Conservation (phyloP, 2,797 vertebrate genomes). For the Hozukius guyotensis region DNA sequence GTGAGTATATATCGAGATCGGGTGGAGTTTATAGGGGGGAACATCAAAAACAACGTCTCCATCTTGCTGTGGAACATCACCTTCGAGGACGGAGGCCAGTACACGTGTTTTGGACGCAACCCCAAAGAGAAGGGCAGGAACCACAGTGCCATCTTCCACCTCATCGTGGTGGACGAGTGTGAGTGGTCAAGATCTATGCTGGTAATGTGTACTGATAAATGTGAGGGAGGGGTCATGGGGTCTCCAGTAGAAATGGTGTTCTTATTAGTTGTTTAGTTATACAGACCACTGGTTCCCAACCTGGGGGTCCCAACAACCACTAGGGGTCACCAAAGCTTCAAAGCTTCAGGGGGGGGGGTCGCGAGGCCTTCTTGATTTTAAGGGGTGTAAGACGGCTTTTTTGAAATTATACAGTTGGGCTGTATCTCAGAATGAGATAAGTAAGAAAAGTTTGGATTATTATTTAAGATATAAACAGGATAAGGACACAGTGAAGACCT, state of each 20-base stretch:
- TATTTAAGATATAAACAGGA: too few relatives aligned
- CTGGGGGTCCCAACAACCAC: too few relatives aligned
- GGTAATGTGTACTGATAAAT: neutral
- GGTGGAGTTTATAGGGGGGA: constrained; percentile 86
- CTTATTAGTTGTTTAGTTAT: neutral
- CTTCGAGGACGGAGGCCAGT: constrained; percentile 90
- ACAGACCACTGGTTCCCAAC: too few relatives aligned
- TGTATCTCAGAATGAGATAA: too few relatives aligned
- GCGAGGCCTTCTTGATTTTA: too few relatives aligned
- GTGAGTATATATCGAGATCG: constrained; percentile 72
- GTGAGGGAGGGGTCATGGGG: neutral
- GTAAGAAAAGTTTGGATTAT: too few relatives aligned
- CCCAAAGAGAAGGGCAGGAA: constrained; percentile 87
- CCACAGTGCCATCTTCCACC: constrained; percentile 87
- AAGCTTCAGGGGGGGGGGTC: too few relatives aligned
- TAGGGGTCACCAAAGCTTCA: too few relatives aligned
- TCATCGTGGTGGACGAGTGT: constrained; percentile 91
- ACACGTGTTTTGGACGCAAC: constrained; percentile 92
- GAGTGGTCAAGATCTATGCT: constrained; percentile 65
- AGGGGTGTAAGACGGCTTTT: too few relatives aligned
- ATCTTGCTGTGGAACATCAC: constrained; percentile 89
- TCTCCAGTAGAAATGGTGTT: neutral
- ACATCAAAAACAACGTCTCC: constrained; percentile 88
- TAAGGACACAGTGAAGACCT: too few relatives aligned
- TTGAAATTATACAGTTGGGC: too few relatives aligned